Base-by-base conservation (phyloP, 2,113 vertebrate genomes). In the Trachemys scripta region DNA sequence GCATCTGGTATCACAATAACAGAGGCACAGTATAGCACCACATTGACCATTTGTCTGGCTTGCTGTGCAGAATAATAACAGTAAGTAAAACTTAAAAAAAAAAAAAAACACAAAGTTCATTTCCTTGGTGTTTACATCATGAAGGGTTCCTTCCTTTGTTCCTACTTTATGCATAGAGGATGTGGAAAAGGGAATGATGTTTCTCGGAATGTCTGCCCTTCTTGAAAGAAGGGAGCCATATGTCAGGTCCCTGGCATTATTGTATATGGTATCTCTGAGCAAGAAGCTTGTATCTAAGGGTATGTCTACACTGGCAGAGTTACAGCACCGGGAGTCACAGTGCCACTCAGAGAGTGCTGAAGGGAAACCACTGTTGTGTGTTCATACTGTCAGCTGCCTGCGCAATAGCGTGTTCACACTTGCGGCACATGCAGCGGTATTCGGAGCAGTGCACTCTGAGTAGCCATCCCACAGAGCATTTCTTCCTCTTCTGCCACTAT, bases 81-180 rank as follows among this genome's bases (percentile, higher is more conserved):
- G 38, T 11, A 22, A 12, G 8, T 72, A 57, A 89, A 90, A 78
- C 35, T 65, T 22, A 47, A 54, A 81, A 42, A 49, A 10, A 56
- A 10, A 56, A 16, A 38, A 38, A 38, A 69, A 4, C n/a, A 69
- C 47, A 83, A 76, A 10, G 51, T 90, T 94, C 22, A 79, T 53
- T 75, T 85, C 87, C 54, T 72, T 69, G 53, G n/a, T 84, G 90
- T 65, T 95, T 90, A 90, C 51, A 35, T 35, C 65, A 17, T 38
- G 22, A 54, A 84, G 12, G 62, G 6, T 35, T 13, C 27, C 22
- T 94, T 94, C 13, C n/a, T 49, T 79, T 91, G 7, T 78, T 94
- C 19, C 54, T 80, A 38, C 10, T 20, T 83, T 57, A 79, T 2
- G 25, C 4, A 81, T 80, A 90, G 85, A 54, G n/a, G 92, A 85